Evolutionary conservation across 2,797 vertebrate species (phyloP).

Genomic region (Babyrousa celebensis): DNA sequence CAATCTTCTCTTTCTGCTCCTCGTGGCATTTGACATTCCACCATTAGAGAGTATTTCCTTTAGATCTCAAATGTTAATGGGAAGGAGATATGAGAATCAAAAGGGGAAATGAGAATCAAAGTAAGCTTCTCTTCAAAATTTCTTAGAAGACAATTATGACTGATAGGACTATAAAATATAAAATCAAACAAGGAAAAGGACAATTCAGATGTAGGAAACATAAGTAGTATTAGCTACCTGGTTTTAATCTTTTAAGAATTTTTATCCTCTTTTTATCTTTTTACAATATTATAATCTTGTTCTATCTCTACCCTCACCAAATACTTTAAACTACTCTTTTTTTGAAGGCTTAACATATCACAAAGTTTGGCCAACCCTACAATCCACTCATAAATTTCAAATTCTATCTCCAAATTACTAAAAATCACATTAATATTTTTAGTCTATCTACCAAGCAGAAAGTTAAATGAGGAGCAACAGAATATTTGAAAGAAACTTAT

Average conservation of each 20-base stretch:
- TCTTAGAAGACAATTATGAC: background rate
- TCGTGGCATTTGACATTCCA: background rate
- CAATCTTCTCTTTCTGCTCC: background rate
- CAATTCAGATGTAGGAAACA: background rate
- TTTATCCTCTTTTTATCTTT: background rate
- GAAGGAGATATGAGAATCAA: background rate
- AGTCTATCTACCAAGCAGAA: background rate
- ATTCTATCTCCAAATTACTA: slow-evolving; percentile 12
- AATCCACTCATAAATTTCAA: slow-evolving; percentile 15
- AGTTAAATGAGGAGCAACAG: background rate
- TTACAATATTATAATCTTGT: background rate
- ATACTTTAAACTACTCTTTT: background rate
- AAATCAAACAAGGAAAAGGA: background rate
- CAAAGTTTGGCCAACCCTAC: background rate
- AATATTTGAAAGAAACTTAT: slow-evolving; percentile 40
- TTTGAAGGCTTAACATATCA: background rate
- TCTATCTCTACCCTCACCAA: background rate
- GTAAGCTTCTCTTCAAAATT: slow-evolving; percentile 34
- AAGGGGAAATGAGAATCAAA: background rate
- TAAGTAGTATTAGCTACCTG: background rate
- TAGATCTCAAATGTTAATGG: background rate
- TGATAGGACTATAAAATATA: background rate
- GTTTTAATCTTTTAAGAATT: background rate
- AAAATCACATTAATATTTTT: slow-evolving; percentile 48
- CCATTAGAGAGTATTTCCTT: background rate